These are phyloP conservation scores for Diaperis boleti DNA, from an alignment of 2,888 invertebrate genomes.

Conservation along the genomic window DNA sequence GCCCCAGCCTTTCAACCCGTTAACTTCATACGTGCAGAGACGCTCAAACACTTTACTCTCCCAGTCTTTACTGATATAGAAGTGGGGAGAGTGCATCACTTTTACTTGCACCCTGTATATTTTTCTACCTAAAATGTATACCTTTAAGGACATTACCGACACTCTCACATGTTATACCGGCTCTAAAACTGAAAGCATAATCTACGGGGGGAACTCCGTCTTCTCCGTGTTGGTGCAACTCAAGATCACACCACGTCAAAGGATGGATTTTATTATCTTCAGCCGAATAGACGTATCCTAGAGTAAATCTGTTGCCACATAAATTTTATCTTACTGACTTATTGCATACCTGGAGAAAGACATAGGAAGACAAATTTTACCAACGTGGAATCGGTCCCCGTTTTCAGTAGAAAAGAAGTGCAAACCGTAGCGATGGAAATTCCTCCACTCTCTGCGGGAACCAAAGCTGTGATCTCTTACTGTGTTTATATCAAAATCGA, in stretches of 20 bases:
- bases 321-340: conserved; percentile 62
- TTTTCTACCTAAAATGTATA: conserved; percentile 65
- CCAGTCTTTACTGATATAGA: conserved; percentile 73
- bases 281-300: conserved; percentile 72
- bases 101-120: conserved; percentile 69
- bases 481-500: conserved; percentile 70
- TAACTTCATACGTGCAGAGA: conserved; percentile 71
- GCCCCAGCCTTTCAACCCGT: conserved; percentile 75
- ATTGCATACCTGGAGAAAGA: conserved; percentile 69
- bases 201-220: conserved; percentile 70
- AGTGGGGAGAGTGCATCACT: conserved; percentile 69
- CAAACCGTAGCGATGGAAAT: conserved; percentile 76
- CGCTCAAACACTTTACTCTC: conserved; percentile 73
- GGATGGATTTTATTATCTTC: conserved; percentile 64
- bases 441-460: conserved; percentile 73
- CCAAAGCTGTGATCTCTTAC: conserved; percentile 80
- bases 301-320: conserved; percentile 71
- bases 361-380: conserved; percentile 74
- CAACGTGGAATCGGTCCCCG: conserved; percentile 75
- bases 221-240: conserved; percentile 74
- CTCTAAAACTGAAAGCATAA: conserved; percentile 73
- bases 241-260: conserved; percentile 68
- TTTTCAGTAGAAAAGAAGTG: conserved; percentile 79
- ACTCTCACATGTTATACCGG: conserved; percentile 65
- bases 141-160: conserved; percentile 14